These are phyloP conservation scores for Synodontis membranacea DNA, from an alignment of 2,113 vertebrate species.

Conservation along the genomic window DNA sequence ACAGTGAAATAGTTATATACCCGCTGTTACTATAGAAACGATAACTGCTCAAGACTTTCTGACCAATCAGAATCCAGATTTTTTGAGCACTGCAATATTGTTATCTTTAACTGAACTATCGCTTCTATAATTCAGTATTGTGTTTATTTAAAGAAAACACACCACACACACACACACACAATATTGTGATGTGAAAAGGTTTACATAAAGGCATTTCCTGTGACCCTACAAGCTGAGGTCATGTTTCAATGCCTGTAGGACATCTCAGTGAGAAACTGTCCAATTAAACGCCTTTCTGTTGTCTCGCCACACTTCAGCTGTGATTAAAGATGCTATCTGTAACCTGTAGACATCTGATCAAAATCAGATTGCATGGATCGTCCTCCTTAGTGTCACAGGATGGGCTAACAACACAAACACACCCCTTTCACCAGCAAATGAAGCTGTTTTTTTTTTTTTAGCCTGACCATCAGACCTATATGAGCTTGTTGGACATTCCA, in stretches of 20 bases:
- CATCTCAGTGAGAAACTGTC: not conserved
- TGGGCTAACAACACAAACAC: not conserved
- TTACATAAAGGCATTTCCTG: not conserved
- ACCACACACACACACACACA: not conserved
- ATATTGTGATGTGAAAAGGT: not conserved
- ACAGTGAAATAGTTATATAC: too few relatives aligned
- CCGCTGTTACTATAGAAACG: not conserved
- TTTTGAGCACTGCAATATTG: not conserved
- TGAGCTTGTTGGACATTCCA: too few relatives aligned
- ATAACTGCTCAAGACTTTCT: not conserved
- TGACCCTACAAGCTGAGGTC: not conserved
- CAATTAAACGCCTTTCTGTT: not conserved
- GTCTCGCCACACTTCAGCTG: not conserved
- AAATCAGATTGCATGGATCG: not conserved
- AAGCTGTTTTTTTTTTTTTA: not conserved
- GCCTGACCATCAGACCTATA: too few relatives aligned
- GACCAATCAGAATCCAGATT: not conserved
- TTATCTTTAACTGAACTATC: not conserved
- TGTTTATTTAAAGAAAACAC: not conserved
- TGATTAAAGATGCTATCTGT: constrained; percentile 30
- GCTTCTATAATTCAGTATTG: too few relatives aligned
- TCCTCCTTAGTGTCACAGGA: not conserved
- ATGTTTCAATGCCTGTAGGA: not conserved
- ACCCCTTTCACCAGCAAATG: not conserved
- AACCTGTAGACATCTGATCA: constrained; percentile 11